Evolutionary conservation across 1,140 invertebrate genomes (phyloP), one percentile per base, ranked within the genome.

Genomic region (Cydia pomonella): DNA sequence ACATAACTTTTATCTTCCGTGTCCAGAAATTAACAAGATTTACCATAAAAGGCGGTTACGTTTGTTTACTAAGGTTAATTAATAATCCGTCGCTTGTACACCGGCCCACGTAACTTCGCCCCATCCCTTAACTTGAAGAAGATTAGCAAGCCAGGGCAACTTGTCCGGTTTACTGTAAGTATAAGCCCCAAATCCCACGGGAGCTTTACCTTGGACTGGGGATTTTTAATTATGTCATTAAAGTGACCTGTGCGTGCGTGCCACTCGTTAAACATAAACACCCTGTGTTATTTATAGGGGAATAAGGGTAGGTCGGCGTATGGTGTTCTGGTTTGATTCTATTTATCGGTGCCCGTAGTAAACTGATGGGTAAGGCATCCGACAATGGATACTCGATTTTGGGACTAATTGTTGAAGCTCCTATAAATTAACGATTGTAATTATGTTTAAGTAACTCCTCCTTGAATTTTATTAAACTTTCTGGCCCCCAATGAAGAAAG

Each of bases 141-240:
- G 87, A 89, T 89, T 87, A 89, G 86, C 82, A 78, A 85, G 84
- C 78, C 81, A 77, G 82, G 77, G 76, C 85, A 84, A 85, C 85
- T 85, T 82, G 83, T 85, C 84, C 85, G 80, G 83, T 85, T 85
- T 82, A 84, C 82, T 84, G 81, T 81, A 78, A 84, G 82, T 79
- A 80, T 86, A 86, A 84, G 81, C 79, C 82, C 80, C 81, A 85
- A 84, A 84, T 78, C 83, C 79, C 72, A 72, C 73, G 74, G 77
- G 74, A 85, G 87, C 78, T 84, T 85, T 77, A 81, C 81, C 80
- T 88, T 82, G 76, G 76, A 73, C 77, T 77, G 81, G 83, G 84
- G 80, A 88, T 92, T 92, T 92, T 91, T 92, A 91, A 90, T 90
- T 90, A 92, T 89, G 81, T 87, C 88, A 87, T 90, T 89, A 90